phyloP scores from a whole-genome alignment of 2,888 invertebrate genomes.

The Pseudococcus viburni region DNA sequence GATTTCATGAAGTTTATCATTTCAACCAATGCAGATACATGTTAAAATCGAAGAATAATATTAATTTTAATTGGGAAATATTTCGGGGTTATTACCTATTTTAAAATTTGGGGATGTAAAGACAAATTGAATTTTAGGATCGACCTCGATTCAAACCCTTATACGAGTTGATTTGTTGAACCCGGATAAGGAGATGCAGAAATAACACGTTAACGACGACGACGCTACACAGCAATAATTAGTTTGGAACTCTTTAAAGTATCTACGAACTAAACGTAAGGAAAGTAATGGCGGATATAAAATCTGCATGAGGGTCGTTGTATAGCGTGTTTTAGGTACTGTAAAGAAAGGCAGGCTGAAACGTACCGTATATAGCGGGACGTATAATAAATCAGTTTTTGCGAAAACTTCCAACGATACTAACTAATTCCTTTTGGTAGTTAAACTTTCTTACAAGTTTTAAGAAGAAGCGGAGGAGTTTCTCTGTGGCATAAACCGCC shows the following conservation, averaged over 20 bases:
- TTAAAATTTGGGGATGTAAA: background rate
- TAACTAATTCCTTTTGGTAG: constrained; percentile 43
- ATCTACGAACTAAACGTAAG: background rate
- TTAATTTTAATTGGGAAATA: background rate
- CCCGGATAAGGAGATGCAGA: background rate
- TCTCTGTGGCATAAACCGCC: constrained; percentile 13
- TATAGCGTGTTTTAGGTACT: background rate
- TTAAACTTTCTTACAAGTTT: constrained; percentile 31
- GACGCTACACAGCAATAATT: background rate
- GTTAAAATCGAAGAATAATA: too few relatives aligned
- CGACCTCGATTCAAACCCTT: background rate
- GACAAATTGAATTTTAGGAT: background rate
- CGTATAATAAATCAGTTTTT: constrained; percentile 34
- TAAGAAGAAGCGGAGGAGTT: constrained; percentile 1
- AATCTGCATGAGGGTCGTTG: constrained; percentile 5
- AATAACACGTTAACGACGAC: background rate
- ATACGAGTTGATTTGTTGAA: background rate
- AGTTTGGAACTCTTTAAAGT: background rate
- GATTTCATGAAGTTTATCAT: too few relatives aligned
- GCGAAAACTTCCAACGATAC: constrained; percentile 21
- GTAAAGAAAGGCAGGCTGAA: background rate
- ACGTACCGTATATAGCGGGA: background rate
- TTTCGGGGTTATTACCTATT: background rate
- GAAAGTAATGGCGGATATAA: background rate
- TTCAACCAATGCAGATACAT: too few relatives aligned